phyloP scores from a whole-genome alignment of 2,888 invertebrate genomes.

The Catocala nupta region DNA sequence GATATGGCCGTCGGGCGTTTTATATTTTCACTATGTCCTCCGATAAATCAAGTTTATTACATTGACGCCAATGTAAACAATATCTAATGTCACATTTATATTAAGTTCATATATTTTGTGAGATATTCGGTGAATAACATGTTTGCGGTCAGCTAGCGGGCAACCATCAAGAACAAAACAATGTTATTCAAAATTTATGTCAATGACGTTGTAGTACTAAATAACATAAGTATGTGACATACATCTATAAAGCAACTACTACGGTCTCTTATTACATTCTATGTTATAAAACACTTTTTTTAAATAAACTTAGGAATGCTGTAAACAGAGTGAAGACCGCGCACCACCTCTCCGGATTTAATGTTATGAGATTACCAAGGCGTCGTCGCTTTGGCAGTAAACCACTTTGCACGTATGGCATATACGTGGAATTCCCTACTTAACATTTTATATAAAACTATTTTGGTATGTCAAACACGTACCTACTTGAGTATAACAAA shows the following conservation, averaged over 20 bases:
- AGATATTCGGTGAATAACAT: constrained; percentile 29
- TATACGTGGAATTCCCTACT: too few relatives aligned
- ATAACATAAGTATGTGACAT: neutral
- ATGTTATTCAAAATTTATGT: constrained; percentile 2
- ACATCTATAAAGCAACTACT: too few relatives aligned
- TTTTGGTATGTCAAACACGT: too few relatives aligned
- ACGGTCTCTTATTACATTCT: too few relatives aligned
- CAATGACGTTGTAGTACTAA: neutral
- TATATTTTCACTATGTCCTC: constrained; percentile 50
- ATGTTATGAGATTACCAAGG: too few relatives aligned
- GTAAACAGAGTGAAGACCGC: too few relatives aligned
- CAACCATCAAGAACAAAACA: neutral
- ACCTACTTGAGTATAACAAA: constrained; percentile 3
- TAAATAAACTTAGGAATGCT: too few relatives aligned
- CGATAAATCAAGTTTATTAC: constrained; percentile 51
- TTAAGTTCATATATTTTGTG: constrained; percentile 35
- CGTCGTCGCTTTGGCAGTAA: too few relatives aligned
- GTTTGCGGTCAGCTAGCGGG: constrained; percentile 2
- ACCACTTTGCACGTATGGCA: too few relatives aligned
- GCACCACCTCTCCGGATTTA: too few relatives aligned
- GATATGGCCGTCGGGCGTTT: constrained; percentile 57
- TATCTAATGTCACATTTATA: constrained; percentile 46
- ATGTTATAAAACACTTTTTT: too few relatives aligned
- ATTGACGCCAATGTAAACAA: constrained; percentile 45
- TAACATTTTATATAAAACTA: too few relatives aligned